These are phyloP conservation scores for Polietes domitor DNA, from an alignment of 2,888 invertebrate species.

Conservation along the genomic window DNA sequence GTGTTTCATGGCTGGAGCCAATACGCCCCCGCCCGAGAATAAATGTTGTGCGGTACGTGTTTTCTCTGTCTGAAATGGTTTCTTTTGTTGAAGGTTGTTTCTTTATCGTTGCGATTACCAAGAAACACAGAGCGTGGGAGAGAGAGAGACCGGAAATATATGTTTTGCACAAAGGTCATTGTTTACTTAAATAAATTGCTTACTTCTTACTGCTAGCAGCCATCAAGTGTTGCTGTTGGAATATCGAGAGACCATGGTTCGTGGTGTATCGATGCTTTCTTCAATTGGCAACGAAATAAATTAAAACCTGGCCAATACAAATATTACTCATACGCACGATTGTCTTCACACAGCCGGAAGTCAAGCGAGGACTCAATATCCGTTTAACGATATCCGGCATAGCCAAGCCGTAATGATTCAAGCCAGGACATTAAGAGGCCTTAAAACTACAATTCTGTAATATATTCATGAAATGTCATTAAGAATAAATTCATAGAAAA, in stretches of 20 bases:
- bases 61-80: not conserved
- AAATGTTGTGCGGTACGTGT: not conserved
- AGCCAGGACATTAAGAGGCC: too few species aligned
- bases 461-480: too few species aligned
- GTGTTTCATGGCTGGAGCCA: not conserved
- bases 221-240: not conserved
- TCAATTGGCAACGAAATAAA: not conserved
- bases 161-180: slow-evolving; percentile 34
- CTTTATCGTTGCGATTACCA: slow-evolving; percentile 13
- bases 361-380: too few species aligned
- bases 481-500: too few species aligned
- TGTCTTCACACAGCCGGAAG: too few species aligned
- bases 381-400: too few species aligned
- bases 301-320: not conserved
- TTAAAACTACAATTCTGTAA: too few species aligned
- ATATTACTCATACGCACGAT: not conserved
- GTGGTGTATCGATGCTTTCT: not conserved
- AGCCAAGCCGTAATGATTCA: too few species aligned
- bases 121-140: too few species aligned
- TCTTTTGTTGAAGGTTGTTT: not conserved
- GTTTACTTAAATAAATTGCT: slow-evolving; percentile 41
- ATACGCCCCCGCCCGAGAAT: not conserved
- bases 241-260: not conserved
- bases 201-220: not conserved
- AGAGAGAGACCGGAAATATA: slow-evolving; percentile 39